phyloP scores from a whole-genome alignment of 2,113 vertebrate genomes.

The Pipa parva region DNA sequence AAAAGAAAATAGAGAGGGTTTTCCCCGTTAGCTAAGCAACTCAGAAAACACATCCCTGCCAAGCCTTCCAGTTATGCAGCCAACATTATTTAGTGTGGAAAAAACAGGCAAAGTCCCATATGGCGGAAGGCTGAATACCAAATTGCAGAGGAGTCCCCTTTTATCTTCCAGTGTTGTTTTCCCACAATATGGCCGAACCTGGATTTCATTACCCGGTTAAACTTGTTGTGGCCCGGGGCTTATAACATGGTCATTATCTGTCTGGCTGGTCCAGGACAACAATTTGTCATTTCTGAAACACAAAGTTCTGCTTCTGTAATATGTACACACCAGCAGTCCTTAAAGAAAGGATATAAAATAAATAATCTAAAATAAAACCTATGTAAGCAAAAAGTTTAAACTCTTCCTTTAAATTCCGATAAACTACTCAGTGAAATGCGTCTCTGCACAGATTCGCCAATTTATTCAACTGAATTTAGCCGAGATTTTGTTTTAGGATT shows the following conservation, averaged over 20 bases:
- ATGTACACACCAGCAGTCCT: too few relatives aligned
- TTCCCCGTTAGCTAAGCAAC: constrained; percentile 38
- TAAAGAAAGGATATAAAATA: too few relatives aligned
- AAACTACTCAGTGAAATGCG: too few relatives aligned
- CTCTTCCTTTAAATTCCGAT: too few relatives aligned
- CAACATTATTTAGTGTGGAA: constrained; percentile 30
- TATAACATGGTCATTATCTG: neutral
- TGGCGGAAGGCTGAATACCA: constrained; percentile 3
- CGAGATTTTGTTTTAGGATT: too few relatives aligned
- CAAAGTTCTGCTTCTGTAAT: neutral
- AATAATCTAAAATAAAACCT: too few relatives aligned
- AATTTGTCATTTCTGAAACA: neutral
- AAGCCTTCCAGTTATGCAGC: constrained; percentile 19
- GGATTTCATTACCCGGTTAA: neutral
- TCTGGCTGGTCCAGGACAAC: neutral
- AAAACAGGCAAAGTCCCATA: constrained; percentile 18
- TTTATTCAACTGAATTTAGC: too few relatives aligned
- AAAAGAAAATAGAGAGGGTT: constrained; percentile 14
- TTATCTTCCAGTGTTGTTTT: constrained; percentile 21
- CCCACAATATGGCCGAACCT: neutral
- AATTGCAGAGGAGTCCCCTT: constrained; percentile 30
- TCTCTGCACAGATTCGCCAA: too few relatives aligned
- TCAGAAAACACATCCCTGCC: constrained; percentile 11
- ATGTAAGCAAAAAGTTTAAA: too few relatives aligned
- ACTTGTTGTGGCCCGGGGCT: neutral